Evolutionary conservation across 2,888 invertebrate genomes (phyloP), one percentile per base, ranked within the genome.

Genomic region (Phrixothrix hirtus): DNA sequence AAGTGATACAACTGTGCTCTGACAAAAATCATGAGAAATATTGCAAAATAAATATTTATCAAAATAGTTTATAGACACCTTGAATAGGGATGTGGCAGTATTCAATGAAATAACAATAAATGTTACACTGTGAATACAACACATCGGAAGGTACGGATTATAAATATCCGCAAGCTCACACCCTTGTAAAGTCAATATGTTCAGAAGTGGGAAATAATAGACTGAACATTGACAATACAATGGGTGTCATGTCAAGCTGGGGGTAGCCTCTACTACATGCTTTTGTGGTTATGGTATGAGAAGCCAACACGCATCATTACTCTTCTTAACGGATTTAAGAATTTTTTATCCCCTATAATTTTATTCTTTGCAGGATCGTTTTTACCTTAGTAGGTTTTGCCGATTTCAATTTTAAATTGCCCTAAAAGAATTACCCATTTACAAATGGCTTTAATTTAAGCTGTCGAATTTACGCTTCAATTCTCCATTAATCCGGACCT

Each of bases 181-280:
- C 69, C 69, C 69, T 67, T 69, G 69, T 68, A 73, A 66, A 70
- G 70, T 70, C 72, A 73, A 74, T 72, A 70, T 69, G 73, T 72
- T 71, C 68, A 65, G 64, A 74, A 73, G 70, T 72, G 70, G 67
- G 62, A 71, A 69, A 73, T 73, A 74, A 74, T 74, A 68, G 72
- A 72, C 72, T 74, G 64, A 71, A 68, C 69, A 55, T 45, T 47
- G 47, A 53, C 63, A 64, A 60, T 48, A 74, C 74, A 75, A 75
- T 73, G 63, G 70, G 69, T 72, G 73, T 73, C 74, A 72, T 69
- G 71, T 70, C 70, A 66, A 64, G 60, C 63, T 57, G 58, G 62
- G 67, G 66, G 56, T 48, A 48, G 39, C 48, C 41, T 41, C 27
- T 38, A 34, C n/a, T 50, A 36, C 41, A 51, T 42, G 48, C 35